Evolutionary conservation across 2,113 vertebrate genomes (phyloP), one percentile per base, ranked within the genome.

Genomic region (Caracal caracal): DNA sequence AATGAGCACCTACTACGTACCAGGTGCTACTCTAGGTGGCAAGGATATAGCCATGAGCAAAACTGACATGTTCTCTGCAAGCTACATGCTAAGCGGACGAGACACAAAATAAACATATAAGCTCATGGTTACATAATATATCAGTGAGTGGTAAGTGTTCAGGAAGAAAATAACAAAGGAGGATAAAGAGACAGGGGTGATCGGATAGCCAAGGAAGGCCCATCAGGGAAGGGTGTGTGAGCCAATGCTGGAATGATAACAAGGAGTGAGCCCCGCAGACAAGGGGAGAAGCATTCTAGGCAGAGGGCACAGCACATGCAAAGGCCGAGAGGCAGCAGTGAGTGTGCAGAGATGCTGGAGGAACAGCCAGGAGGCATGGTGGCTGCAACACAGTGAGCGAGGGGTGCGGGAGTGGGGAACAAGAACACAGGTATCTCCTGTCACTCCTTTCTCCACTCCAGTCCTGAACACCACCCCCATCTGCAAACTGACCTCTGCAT

Each of bases 161-260:
- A 70, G 30, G n/a, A 61, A 10, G 61, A 86, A 51, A 53, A 43
- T 43, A 43, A 43, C 8, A 70, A 61, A 80, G 53, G 40, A 63
- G 11, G 13, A n/a, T n/a, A n/a, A 81, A 65, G n/a, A 73, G 75
- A 65, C 5, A 16, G 26, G 22, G 22, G 37, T 95, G 28, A 79
- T 6, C 9, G 43, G 37, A 4, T 30, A 61, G 56, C 70, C 16
- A 22, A 83, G n/a, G 28, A 83, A 68, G 82, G 35, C 6, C 70
- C 20, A 2, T 63, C 10, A 26, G 7, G 28, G 15, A n/a, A 37
- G 8, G 6, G 70, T 2, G 0, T 65, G 12, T 30, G n/a, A 40
- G n/a, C 59, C 53, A 70, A 30, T 13, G 24, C 28, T 12, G 24
- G 33, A 49, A 15, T 2, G 1, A 30, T 33, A 61, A 70, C 26